Conservation (phyloP, 2,797 vertebrate species). For the Aselliscus stoliczkanus region DNA sequence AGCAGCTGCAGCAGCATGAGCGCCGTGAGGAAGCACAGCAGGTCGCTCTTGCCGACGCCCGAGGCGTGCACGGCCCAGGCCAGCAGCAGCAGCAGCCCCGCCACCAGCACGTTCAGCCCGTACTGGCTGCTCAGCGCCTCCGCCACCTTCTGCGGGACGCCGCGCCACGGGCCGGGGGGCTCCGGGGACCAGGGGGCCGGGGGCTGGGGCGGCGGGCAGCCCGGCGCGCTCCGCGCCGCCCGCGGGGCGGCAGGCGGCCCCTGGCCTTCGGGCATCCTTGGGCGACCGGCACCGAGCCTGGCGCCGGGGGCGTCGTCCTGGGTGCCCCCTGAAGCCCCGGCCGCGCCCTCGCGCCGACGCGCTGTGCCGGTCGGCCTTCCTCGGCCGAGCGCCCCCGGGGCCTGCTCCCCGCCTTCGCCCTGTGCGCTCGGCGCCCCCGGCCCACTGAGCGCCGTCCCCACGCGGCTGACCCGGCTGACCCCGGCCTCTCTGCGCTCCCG, state of each 20-base stretch:
- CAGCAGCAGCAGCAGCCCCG: constrained; percentile 91
- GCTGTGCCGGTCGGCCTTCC: background rate
- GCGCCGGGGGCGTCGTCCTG: rapidly evolving
- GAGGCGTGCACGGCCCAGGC: constrained; percentile 88
- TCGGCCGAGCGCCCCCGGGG: background rate
- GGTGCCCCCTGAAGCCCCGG: background rate
- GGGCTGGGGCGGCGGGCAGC: background rate
- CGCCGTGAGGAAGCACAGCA: constrained; percentile 89
- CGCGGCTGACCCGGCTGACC: background rate
- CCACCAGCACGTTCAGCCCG: constrained; percentile 91
- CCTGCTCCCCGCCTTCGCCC: background rate
- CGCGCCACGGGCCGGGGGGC: background rate
- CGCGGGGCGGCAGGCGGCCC: background rate
- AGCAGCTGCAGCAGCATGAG: constrained; percentile 94
- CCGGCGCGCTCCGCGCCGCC: background rate
- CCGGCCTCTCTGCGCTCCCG: background rate
- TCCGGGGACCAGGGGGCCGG: background rate
- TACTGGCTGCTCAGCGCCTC: constrained; percentile 96
- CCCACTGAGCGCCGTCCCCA: background rate
- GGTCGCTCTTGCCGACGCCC: constrained; percentile 86
- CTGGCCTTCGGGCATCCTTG: background rate
- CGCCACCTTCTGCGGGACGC: constrained; percentile 90
- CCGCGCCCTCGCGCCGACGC: background rate
- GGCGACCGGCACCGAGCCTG: background rate
- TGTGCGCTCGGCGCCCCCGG: background rate